Conservation (phyloP, 2,888 invertebrate species). For the Idaea aversata region DNA sequence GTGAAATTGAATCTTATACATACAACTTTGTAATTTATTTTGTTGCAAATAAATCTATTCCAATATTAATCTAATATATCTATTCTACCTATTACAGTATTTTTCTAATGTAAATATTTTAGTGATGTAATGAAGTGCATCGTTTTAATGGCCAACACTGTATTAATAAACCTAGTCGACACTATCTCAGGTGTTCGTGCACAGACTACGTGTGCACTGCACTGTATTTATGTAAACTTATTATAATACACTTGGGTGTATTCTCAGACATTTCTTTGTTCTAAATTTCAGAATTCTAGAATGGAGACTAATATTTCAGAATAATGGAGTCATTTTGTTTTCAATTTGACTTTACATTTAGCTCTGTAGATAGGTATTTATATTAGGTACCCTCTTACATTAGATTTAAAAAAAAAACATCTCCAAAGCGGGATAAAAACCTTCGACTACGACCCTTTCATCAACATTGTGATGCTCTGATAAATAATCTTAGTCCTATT, state of each 20-base stretch:
- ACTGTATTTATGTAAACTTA: conserved; percentile 37
- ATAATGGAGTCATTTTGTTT: background rate
- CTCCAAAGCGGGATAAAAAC: no score
- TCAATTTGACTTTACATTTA: background rate
- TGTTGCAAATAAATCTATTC: no score
- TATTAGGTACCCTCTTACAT: no score
- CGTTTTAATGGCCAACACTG: conserved; percentile 27
- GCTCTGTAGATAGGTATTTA: background rate
- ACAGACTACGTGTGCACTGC: conserved; percentile 48
- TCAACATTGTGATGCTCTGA: no score
- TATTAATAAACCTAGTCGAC: conserved; percentile 45
- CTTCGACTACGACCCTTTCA: no score
- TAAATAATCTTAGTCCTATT: no score
- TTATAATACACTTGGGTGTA: background rate
- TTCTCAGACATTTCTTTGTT: background rate
- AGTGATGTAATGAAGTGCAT: background rate
- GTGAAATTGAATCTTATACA: no score
- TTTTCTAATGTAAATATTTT: background rate
- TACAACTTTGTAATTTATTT: no score
- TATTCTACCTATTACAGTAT: background rate
- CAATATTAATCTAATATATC: no score
- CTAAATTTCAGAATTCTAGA: background rate
- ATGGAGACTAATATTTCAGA: background rate
- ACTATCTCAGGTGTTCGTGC: conserved; percentile 69
- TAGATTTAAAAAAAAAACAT: no score